Evolutionary conservation across 1,140 invertebrate species (phyloP), one percentile per base, ranked within the genome.

Genomic region (Palaemon carinicauda): DNA sequence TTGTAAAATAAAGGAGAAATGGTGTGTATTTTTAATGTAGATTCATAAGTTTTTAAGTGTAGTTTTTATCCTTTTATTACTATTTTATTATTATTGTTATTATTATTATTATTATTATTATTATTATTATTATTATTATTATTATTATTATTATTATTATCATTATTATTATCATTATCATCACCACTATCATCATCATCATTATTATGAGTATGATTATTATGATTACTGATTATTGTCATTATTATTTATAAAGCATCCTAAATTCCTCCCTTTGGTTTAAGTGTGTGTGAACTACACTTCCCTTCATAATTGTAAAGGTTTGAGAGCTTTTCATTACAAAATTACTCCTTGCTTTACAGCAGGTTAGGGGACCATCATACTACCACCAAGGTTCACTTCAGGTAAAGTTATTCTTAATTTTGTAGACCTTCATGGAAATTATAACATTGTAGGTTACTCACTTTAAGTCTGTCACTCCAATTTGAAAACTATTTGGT

Each of bases 311-410:
- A 27, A 50, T 19, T 86, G 78, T 53, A 79, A 60, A 80, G 69
- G 33, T 86, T 65, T 71, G 54, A 71, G 74, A 71, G 71, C 79
- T 85, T 79, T 51, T 86, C 77, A 79, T 86, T 77, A 86, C 77
- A 54, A 71, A 73, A 69, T 86, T 53, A 60, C 53, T 60, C 83
- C 80, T 86, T 77, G 77, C 83, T 86, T 86, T 86, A 86, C 83
- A 80, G 77, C 83, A 86, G 83, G 83, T 54, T 86, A 86, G 83
- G 65, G 83, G 77, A 15, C 83, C 77, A 73, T 77, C 53, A 56
- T 86, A 53, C 83, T 86, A 73, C 83, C 77, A 60, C 41, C 65
- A 71, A 60, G 77, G 60, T 50, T 17, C 77, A 71, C 53, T 86
- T 10, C 83, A 86, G 75, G 83, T 86, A 86, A 79, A 80, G 83